A percentile compares a stretch with the other conserved stretches of the same genome.
Conservation (phyloP, 2,888 invertebrate genomes). For the Electrophaes corylata region DNA sequence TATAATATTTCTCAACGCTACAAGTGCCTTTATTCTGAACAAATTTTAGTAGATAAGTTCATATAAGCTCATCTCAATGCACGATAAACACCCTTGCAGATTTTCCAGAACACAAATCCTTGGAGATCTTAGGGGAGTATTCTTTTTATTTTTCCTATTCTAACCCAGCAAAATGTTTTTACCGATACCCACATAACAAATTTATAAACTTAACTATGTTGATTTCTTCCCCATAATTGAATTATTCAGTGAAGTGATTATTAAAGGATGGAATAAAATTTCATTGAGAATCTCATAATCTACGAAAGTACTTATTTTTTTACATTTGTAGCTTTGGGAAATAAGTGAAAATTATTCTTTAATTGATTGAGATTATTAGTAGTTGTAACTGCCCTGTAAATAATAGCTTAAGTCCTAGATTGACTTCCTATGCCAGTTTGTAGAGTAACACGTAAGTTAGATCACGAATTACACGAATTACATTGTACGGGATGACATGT, state of each 20-base stretch:
- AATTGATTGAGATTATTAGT: conserved; percentile 80
- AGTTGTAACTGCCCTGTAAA: conserved; percentile 73
- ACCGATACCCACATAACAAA: too few relatives aligned
- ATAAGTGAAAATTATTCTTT: conserved; percentile 59
- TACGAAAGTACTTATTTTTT: conserved; percentile 34
- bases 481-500: conserved; percentile 36
- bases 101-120: background rate
- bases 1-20: conserved; percentile 71
- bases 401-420: conserved; percentile 68
- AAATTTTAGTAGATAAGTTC: conserved; percentile 18
- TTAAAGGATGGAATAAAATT: conserved; percentile 42
- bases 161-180: too few relatives aligned
- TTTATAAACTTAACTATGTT: too few relatives aligned
- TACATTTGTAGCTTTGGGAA: conserved; percentile 66
- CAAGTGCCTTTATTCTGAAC: conserved; percentile 51
- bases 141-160: background rate
- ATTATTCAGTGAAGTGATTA: conserved; percentile 19
- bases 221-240: conserved; percentile 39
- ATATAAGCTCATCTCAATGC: background rate
- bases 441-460: conserved; percentile 52
- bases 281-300: conserved; percentile 59
- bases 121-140: background rate
- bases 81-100: background rate
- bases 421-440: conserved; percentile 64
- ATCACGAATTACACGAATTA: conserved; percentile 44